Percentiles rank a stretch among this genome's conserved stretches.
Evolutionary conservation across 2,113 vertebrate species (phyloP).

Genomic region (Astur gentilis): DNA sequence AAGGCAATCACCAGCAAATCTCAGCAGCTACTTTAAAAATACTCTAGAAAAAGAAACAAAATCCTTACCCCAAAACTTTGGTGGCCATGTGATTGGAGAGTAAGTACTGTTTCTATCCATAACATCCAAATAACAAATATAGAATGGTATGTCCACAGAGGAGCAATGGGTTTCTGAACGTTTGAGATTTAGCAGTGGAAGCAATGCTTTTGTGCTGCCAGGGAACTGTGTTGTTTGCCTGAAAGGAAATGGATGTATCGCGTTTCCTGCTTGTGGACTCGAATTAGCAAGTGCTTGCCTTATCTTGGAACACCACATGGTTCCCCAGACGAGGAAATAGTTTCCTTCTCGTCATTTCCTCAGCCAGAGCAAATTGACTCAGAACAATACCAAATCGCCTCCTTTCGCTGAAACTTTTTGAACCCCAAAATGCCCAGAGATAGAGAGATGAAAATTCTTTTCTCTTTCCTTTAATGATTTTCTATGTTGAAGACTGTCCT

Average conservation of each 20-base stretch:
- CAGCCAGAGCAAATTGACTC: conserved; percentile 66
- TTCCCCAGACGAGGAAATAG: conserved; percentile 82
- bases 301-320: conserved; percentile 91
- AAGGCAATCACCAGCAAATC: neutral
- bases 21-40: neutral
- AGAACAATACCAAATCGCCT: conserved; percentile 62
- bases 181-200: conserved; percentile 58
- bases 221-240: conserved; percentile 79
- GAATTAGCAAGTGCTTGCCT: conserved; percentile 89
- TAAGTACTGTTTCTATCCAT: conserved; percentile 84
- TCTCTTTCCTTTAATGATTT: neutral
- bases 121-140: conserved; percentile 66
- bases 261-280: conserved; percentile 93
- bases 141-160: conserved; percentile 28
- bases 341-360: conserved; percentile 93
- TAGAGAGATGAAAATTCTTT: neutral
- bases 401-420: conserved; percentile 21
- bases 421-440: neutral
- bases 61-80: conserved; percentile 81
- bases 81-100: conserved; percentile 67
- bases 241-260: conserved; percentile 91
- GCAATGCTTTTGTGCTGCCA: conserved; percentile 64
- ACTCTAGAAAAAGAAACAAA: conserved; percentile 4
- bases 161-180: conserved; percentile 41
- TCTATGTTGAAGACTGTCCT: neutral